Percentiles rank a stretch among this genome's conserved stretches.
Conservation (phyloP, 2,888 invertebrate species). For the Pogonocherus hispidulus region DNA sequence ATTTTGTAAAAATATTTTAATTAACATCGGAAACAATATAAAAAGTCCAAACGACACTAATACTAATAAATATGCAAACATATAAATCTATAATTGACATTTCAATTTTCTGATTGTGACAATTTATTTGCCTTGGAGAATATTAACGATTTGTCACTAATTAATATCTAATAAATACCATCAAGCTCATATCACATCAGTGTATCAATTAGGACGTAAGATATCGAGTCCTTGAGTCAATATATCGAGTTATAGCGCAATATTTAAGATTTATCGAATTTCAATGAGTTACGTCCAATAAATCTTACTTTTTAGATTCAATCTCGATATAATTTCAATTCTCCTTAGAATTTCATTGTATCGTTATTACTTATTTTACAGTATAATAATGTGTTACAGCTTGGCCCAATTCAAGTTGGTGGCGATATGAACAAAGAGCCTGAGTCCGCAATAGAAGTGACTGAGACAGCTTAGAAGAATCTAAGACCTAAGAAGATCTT, state of each 20-base stretch:
- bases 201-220: slow-evolving; percentile 54
- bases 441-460: no score
- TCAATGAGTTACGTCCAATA: slow-evolving; percentile 46
- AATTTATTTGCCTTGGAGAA: slow-evolving; percentile 51
- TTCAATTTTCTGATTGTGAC: slow-evolving; percentile 44
- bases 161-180: slow-evolving; percentile 56
- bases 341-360: slow-evolving; percentile 1
- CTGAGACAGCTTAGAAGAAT: no score
- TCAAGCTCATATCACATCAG: slow-evolving; percentile 48
- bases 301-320: slow-evolving; percentile 38
- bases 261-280: slow-evolving; percentile 49
- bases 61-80: neutral
- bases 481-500: no score
- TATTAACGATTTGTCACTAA: slow-evolving; percentile 51
- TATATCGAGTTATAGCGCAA: slow-evolving; percentile 45
- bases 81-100: slow-evolving; percentile 37
- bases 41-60: neutral
- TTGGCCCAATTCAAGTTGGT: no score
- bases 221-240: slow-evolving; percentile 41
- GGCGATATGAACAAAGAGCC: no score
- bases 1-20: slow-evolving; percentile 18
- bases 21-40: slow-evolving; percentile 9
- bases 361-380: neutral
- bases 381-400: neutral
- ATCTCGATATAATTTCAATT: slow-evolving; percentile 20